Base-by-base conservation (phyloP, 2,888 invertebrate genomes). In the Yponomeuta sedellus region DNA sequence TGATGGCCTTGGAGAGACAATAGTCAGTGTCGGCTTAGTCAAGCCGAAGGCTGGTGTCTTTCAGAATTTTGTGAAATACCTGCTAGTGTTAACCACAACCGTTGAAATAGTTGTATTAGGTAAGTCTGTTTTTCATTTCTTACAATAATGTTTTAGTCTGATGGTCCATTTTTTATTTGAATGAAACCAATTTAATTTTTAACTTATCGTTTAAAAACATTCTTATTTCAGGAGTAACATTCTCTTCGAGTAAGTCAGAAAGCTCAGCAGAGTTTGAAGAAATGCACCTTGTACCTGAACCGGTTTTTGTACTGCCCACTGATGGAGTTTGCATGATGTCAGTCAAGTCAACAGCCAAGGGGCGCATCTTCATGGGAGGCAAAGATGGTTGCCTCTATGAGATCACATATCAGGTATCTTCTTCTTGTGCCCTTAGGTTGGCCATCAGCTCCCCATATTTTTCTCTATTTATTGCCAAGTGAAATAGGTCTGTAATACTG, bases 371-470 rank as follows among this genome's bases (percentile, higher is more conserved):
- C 83, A 93, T 99, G 82, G 98, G 98, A 22, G 98, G 97, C 25
- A 96, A 96, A 79, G 98, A 99, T 92, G 98, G 98, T 11, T 96
- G 95, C 74, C 91, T 99, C 0, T 98, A 97, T 92, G 99, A 99
- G 93, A 95, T 99, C 71, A 94, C 94, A 71, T 99, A 99, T 88
- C 97, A 98, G 93, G 97, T 96, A 81, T 62, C 40, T 20, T 66
- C 19, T 56, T n/a, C 19, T 28, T 66, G 34, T 34, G 34, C 10
- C 34, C 34, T 8, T 34, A 34, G 8, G 34, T 34, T 34, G 34
- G 34, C 34, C 34, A 34, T 25, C 25, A 34, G 34, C 34, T 8
- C 34, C 34, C 34, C 34, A 8, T 34, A 34, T 34, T 34, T 34
- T 34, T 34, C 34, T 34, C 34, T 6, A 34, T 34, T 34, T 34